phyloP scores from a whole-genome alignment of 2,888 invertebrate species.

The Scaptomyza parva region DNA sequence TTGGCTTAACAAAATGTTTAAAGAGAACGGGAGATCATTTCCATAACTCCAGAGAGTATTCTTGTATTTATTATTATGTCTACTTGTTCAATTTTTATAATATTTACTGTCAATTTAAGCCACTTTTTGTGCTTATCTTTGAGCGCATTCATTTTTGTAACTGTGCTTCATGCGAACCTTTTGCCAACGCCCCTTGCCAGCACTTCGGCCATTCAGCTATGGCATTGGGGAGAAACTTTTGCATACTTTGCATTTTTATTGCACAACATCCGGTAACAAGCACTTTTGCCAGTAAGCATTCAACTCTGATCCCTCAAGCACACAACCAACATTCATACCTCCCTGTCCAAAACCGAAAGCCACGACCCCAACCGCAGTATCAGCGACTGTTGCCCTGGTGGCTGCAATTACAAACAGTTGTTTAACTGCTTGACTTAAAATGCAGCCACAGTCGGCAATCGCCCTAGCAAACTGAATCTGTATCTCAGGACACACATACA shows the following conservation, averaged over 20 bases:
- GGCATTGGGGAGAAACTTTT: constrained; percentile 57
- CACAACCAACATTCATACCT: constrained; percentile 20
- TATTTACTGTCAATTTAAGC: not conserved
- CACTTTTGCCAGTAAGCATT: constrained; percentile 60
- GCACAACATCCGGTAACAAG: constrained; percentile 78
- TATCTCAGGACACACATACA: constrained; percentile 13
- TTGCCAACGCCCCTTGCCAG: constrained; percentile 2
- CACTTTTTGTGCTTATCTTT: constrained; percentile 17
- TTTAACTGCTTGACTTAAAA: constrained; percentile 77
- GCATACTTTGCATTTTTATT: constrained; percentile 78
- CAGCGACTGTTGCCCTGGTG: constrained; percentile 37
- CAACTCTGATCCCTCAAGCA: constrained; percentile 58
- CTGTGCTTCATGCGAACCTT: not conserved
- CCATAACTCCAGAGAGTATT: not conserved
- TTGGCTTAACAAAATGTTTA: not conserved
- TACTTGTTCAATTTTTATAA: not conserved
- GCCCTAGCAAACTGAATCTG: constrained; percentile 23
- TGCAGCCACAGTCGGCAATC: constrained; percentile 47
- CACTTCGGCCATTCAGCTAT: constrained; percentile 18
- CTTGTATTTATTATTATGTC: constrained; percentile 26
- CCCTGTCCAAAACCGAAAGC: constrained; percentile 26
- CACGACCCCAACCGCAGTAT: constrained; percentile 55
- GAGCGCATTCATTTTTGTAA: constrained; percentile 3
- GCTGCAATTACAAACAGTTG: constrained; percentile 77
- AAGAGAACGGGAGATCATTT: not conserved